Conservation (phyloP, 2,888 invertebrate genomes). For the Dorcus parallelipipedus region DNA sequence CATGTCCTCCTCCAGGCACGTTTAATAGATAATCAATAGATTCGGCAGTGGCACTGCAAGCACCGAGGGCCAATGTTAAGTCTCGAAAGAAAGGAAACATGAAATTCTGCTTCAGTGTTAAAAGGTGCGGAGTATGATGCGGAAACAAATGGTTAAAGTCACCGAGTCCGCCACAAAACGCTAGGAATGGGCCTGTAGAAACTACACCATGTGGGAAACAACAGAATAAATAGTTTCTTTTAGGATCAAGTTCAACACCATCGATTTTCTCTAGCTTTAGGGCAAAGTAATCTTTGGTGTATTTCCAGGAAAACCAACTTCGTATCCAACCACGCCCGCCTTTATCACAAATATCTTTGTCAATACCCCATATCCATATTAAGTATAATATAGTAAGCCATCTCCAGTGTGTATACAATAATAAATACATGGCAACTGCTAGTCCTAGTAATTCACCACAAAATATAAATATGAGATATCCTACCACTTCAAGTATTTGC, state of each 20-base stretch:
- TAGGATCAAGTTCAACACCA: slow-evolving; percentile 75
- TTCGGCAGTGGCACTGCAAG: slow-evolving; percentile 58
- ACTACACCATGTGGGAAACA: slow-evolving; percentile 89
- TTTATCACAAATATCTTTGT: slow-evolving; percentile 60
- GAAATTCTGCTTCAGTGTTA: slow-evolving; percentile 68
- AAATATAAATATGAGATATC: slow-evolving; percentile 43
- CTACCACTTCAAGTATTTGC: not conserved
- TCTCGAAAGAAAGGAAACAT: slow-evolving; percentile 70
- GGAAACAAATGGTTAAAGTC: slow-evolving; percentile 52
- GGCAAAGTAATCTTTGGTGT: slow-evolving; percentile 83
- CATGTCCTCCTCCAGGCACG: slow-evolving; percentile 55
- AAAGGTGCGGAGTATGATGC: slow-evolving; percentile 47
- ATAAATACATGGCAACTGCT: slow-evolving; percentile 55
- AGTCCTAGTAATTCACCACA: slow-evolving; percentile 56
- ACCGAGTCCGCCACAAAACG: slow-evolving; percentile 71
- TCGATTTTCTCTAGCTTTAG: slow-evolving; percentile 78
- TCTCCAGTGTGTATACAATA: slow-evolving; percentile 55
- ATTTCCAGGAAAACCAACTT: slow-evolving; percentile 66
- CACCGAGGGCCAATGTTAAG: slow-evolving; percentile 56
- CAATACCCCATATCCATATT: slow-evolving; percentile 63
- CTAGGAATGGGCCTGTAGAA: slow-evolving; percentile 71
- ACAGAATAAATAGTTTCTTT: slow-evolving; percentile 80
- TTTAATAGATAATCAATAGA: slow-evolving; percentile 65
- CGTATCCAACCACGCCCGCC: slow-evolving; percentile 55
- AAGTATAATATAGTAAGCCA: slow-evolving; percentile 59